Evolutionary conservation across 2,888 invertebrate species (phyloP), one percentile per base, ranked within the genome.

Genomic region (Andrena chrysosceles): DNA sequence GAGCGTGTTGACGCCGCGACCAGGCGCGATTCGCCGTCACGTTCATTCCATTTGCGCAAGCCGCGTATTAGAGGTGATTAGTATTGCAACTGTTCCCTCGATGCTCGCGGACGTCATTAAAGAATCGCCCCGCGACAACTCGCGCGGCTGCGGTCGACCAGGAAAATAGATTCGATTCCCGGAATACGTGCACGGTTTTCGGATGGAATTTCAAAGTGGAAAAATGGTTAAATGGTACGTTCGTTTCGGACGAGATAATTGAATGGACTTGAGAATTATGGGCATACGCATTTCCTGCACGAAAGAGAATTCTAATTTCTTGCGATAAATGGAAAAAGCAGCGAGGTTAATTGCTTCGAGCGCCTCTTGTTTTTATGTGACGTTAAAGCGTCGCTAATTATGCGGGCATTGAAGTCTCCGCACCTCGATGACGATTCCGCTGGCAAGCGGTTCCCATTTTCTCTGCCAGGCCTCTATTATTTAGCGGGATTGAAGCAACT

Each of bases 51-150:
- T 79, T 74, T 70, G 83, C 73, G 85, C 35, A 85, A 74, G 56
- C 77, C 79, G 73, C 68, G 63, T 77, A 83, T 87, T 85, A 85
- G 63, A 71, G 63, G 82, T 59, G 80, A 87, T 87, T 87, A 87
- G 85, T 80, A 76, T 70, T 75, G 80, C 77, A 69, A 81, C 78
- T 64, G 78, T 66, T 77, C 68, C 77, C 82, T 85, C 52, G 69
- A 33, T 69, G 59, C 68, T 74, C 56, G 72, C 69, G 56, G 77
- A 63, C 54, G 76, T 85, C 86, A 62, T 81, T 77, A 84, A 81
- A 66, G 73, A 75, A 83, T 85, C 75, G 33, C 69, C 60, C 64
- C 60, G 59, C 79, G 83, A 62, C 78, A 33, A 74, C 60, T 67
- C 60, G 59, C 49, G 67, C 42, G 20, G n/a, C 16, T n/a, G 20